phyloP scores from a whole-genome alignment of 2,113 vertebrate species.

The Nerophis ophidion region DNA sequence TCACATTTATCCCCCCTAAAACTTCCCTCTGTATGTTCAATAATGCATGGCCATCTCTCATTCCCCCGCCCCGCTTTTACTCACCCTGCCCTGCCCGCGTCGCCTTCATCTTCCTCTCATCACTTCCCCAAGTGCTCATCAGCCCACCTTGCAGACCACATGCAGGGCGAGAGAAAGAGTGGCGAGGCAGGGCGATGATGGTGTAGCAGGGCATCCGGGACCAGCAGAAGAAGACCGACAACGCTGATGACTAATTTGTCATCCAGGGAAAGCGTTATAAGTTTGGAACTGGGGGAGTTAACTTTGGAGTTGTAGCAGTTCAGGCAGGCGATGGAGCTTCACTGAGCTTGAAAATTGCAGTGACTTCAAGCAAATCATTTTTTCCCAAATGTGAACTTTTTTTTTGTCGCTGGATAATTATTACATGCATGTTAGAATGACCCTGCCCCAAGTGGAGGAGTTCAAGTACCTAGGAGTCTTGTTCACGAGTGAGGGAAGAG shows the following conservation, averaged over 20 bases:
- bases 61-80: constrained; percentile 26
- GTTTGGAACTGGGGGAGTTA: constrained; percentile 40
- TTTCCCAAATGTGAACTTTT: neutral
- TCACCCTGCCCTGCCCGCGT: constrained; percentile 42
- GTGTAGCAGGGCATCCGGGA: constrained; percentile 40
- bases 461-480: too few relatives aligned
- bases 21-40: constrained; percentile 65
- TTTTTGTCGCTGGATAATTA: neutral
- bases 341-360: constrained; percentile 37
- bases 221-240: constrained; percentile 30
- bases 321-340: constrained; percentile 29
- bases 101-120: constrained; percentile 51
- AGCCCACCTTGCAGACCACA: constrained; percentile 59
- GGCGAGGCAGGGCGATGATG: constrained; percentile 37
- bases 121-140: constrained; percentile 52
- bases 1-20: constrained; percentile 69
- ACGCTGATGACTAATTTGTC: constrained; percentile 48
- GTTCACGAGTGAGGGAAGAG: too few relatives aligned
- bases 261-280: constrained; percentile 44
- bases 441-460: too few relatives aligned
- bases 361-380: constrained; percentile 15
- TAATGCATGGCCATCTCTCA: constrained; percentile 63
- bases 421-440: neutral
- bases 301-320: constrained; percentile 42
- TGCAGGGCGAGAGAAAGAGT: constrained; percentile 57